These are phyloP conservation scores for Caenorhabditis doughertyi DNA, from an alignment of 2,888 invertebrate species.

Conservation along the genomic window DNA sequence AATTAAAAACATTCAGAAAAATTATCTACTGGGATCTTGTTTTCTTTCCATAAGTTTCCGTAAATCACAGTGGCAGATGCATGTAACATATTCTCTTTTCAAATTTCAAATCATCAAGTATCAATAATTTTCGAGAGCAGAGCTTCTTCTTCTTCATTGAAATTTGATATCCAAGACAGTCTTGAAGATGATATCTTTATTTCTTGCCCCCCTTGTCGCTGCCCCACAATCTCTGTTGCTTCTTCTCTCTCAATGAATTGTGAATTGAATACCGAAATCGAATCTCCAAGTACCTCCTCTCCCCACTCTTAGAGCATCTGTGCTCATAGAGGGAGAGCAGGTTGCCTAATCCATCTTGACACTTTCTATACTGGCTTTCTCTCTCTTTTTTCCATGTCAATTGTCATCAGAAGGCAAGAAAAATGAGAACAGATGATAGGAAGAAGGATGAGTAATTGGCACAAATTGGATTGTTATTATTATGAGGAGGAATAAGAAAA, in stretches of 20 bases:
- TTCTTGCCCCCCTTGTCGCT: not conserved
- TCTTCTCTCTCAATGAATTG: conserved; percentile 4
- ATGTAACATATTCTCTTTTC: not conserved
- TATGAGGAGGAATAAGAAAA: conserved; percentile 9
- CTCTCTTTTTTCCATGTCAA: conserved; percentile 3
- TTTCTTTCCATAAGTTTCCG: no score
- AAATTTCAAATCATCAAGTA: conserved; percentile 39
- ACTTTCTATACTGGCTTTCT: conserved; percentile 11
- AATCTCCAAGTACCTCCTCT: conserved; percentile 33
- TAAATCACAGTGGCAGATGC: no score
- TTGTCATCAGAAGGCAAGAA: conserved; percentile 27
- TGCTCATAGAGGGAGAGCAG: conserved; percentile 29
- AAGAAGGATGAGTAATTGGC: conserved; percentile 52
- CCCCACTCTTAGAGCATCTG: conserved; percentile 33
- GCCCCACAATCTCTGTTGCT: conserved; percentile 6
- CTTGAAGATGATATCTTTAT: conserved; percentile 55
- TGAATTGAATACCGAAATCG: conserved; percentile 55
- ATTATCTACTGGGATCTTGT: no score
- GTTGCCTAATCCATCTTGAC: conserved; percentile 59
- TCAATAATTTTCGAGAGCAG: conserved; percentile 30
- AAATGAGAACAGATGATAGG: conserved; percentile 52
- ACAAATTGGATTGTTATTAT: conserved; percentile 51
- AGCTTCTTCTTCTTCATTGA: conserved; percentile 15
- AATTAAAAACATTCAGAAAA: no score
- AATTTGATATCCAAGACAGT: conserved; percentile 48